A percentile compares a stretch with the other conserved stretches of the same genome.
Conservation (phyloP, 1,140 invertebrate species). For the Lepidotrigona ventralis region DNA sequence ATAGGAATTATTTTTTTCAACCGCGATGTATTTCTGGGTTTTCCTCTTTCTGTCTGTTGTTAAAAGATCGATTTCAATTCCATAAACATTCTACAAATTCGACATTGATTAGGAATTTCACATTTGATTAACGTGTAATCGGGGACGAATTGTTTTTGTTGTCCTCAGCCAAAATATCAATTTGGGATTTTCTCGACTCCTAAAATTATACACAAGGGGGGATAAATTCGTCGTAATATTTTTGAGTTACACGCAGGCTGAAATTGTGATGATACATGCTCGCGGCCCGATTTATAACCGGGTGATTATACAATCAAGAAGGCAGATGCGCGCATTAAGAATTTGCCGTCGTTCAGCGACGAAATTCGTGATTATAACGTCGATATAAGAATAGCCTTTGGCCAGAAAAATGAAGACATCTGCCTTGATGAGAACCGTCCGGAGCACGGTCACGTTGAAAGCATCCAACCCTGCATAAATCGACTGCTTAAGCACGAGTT, state of each 20-base stretch:
- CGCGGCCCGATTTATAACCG: slow-evolving; percentile 24
- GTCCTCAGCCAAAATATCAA: not conserved
- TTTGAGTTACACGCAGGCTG: not conserved
- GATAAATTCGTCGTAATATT: not conserved
- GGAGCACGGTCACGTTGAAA: slow-evolving; percentile 18
- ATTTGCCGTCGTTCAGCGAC: slow-evolving; percentile 1
- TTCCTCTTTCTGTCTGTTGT: not conserved
- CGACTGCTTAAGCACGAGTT: not conserved
- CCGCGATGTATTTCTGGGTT: no score
- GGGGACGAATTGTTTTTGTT: not conserved
- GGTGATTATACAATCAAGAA: slow-evolving; percentile 32
- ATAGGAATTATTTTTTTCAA: not conserved
- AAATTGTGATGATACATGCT: slow-evolving; percentile 11
- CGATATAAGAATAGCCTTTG: slow-evolving; percentile 26
- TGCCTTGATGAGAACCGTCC: slow-evolving; percentile 28
- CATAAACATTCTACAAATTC: not conserved
- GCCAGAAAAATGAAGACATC: slow-evolving; percentile 54
- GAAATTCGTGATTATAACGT: slow-evolving; percentile 26
- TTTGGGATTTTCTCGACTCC: not conserved
- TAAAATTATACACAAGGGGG: not conserved
- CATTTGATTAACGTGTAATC: not conserved
- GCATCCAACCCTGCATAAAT: slow-evolving; percentile 24
- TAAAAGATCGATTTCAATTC: not conserved
- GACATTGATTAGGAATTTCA: not conserved
- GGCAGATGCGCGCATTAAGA: slow-evolving; percentile 38